Evolutionary conservation across 2,113 vertebrate species (phyloP), one percentile per base, ranked within the genome.

Genomic region (Taxidea taxus): DNA sequence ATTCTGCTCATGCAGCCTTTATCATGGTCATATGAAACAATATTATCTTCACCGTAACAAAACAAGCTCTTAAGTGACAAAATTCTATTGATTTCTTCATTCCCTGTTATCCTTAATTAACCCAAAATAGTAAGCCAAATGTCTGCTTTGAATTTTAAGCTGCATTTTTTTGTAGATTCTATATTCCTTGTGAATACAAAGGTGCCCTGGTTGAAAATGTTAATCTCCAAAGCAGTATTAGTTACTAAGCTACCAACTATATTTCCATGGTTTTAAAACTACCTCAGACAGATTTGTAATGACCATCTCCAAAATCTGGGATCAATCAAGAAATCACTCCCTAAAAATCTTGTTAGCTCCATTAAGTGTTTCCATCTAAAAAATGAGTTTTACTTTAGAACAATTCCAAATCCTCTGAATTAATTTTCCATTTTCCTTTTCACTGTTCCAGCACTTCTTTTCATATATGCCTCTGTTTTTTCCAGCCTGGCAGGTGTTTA

Each of bases 341-440:
- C 94, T 97, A 97, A 98, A 97, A 97, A 93, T 96, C 96, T 97
- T 96, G 95, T 97, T 97, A 98, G 94, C 95, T 98, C 90, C 92
- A 97, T 96, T 98, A 97, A 98, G 96, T 97, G 56, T 98, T 98
- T 98, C 97, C 97, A 98, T 97, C 95, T 97, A 97, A 97, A 97
- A 97, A 97, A 85, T 39, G 84, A 96, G 80, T 97, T 89, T 95
- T 93, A 92, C 93, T 98, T 97, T 96, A 98, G 93, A 98, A 97
- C 96, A 97, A 97, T 97, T 97, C 97, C 96, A 98, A 98, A 97
- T 96, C 75, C 81, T 95, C 92, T 95, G 96, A 97, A 97, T 98
- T 97, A 95, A 94, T 97, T 98, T 98, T 98, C 97, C 98, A 97
- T 95, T 97, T 97, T 97, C 91, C 80, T 90, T 96, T 93, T 90